Conservation (phyloP, 2,797 vertebrate genomes). For the Eulemur albifrons region DNA sequence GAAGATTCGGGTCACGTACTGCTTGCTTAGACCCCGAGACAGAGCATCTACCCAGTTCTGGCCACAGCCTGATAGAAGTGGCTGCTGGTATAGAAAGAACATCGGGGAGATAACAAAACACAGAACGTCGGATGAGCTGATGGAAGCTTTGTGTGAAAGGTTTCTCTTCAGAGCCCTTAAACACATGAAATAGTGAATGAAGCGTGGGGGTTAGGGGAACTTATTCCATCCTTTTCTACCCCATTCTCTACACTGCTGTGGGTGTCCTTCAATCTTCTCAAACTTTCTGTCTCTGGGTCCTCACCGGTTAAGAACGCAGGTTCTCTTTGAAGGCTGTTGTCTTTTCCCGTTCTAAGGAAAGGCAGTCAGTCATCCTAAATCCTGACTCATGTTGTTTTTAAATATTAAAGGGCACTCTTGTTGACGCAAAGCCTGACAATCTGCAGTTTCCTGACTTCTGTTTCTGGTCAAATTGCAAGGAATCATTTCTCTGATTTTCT, state of each 20-base stretch:
- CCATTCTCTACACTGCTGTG: background rate
- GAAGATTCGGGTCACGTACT: background rate
- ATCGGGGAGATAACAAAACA: background rate
- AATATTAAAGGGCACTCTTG: conserved; percentile 39
- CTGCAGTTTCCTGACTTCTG: conserved; percentile 52
- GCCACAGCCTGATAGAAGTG: background rate
- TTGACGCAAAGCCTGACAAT: conserved; percentile 21
- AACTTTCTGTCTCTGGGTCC: background rate
- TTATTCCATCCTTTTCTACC: background rate
- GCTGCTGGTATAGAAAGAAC: background rate
- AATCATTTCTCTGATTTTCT: conserved; percentile 50
- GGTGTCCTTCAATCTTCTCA: background rate
- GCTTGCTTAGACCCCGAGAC: background rate
- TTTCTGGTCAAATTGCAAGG: conserved; percentile 36
- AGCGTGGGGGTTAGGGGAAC: background rate
- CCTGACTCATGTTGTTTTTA: conserved; percentile 49
- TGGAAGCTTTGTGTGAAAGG: background rate
- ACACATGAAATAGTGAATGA: background rate
- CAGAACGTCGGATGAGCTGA: background rate
- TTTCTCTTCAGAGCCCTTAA: background rate
- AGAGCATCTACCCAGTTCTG: background rate
- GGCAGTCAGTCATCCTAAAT: conserved; percentile 20
- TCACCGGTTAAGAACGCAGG: background rate
- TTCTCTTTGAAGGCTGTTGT: background rate
- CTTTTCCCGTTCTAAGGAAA: conserved; percentile 53